Base-by-base conservation (phyloP, 2,888 invertebrate species). In the Ochlodes sylvanus region DNA sequence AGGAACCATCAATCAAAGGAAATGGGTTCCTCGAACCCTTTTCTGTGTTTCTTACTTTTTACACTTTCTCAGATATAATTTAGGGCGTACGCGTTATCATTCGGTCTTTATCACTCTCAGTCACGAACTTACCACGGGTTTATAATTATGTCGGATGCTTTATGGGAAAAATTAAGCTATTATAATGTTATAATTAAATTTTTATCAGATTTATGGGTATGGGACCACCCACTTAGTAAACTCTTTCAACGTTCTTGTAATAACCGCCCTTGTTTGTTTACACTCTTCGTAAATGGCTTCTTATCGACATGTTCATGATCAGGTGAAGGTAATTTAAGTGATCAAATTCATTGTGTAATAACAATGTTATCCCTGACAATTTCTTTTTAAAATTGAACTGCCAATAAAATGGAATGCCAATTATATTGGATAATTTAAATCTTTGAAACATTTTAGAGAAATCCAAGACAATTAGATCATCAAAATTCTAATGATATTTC, bases 31-130 rank as follows among this genome's bases (percentile, higher is more conserved):
- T 52, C 42, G 41, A 27, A 65, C 57, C 50, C 64, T 58, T 65
- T 65, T 9, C 52, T 47, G 50, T 47, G 50, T 52, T 14, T 65
- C 52, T 58, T 65, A 52, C 65, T 54, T 44, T 44, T 50, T 41
- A 14, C 58, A 58, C 65, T 58, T 58, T 65, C 65, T 52, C 38
- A 65, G 65, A 65, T 65, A 65, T 65, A 65, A 65, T 65, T 65
- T 65, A 58, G 41, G 57, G 65, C 52, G 65, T 66, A 58, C 19
- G 42, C 58, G 58, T 60, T 66, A 66, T 66, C 65, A 66, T 66
- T 66, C n/a, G 17, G 41, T 27, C 58, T 73, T 84, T 86, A 86
- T 84, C 84, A 79, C 80, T 72, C 57, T 62, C 61, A 79, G 83
- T 85, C 85, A 84, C 85, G 84, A 75, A 71, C 70, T 69, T 61